phyloP scores from a whole-genome alignment of 35 echinoderm and acorn worm species.

The Apostichopus parvimensis region DNA sequence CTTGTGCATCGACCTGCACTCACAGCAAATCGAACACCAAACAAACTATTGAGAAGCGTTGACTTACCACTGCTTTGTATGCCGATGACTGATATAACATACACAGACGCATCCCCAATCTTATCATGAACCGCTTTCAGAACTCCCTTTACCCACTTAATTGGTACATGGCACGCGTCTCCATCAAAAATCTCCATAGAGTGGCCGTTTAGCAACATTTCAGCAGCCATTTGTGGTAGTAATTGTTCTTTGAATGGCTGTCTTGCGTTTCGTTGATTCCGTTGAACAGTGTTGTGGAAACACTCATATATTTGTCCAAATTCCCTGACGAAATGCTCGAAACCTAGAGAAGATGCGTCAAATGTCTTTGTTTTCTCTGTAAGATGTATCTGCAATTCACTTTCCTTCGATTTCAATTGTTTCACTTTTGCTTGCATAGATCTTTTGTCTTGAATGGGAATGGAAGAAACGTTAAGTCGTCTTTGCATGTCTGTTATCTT shows the following conservation, averaged over 20 bases:
- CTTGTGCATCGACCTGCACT: no score
- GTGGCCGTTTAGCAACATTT: not conserved
- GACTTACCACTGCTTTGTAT: conserved; percentile 68
- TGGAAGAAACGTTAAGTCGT: not conserved
- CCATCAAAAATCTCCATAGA: conserved; percentile 50
- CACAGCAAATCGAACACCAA: no score
- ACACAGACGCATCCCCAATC: not conserved
- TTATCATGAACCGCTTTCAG: not conserved
- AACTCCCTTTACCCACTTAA: conserved; percentile 42
- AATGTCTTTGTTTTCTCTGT: not conserved
- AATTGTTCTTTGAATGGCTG: not conserved
- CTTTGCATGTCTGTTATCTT: not conserved
- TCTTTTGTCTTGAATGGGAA: not conserved
- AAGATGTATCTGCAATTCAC: not conserved
- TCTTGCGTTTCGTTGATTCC: not conserved
- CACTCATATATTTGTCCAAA: not conserved
- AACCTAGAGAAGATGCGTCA: not conserved
- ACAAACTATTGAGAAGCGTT: not conserved
- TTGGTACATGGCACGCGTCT: conserved; percentile 41
- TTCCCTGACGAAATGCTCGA: no score
- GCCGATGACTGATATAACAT: conserved; percentile 56
- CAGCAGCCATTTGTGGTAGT: not conserved
- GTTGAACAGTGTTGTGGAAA: not conserved
- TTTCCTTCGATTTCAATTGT: not conserved
- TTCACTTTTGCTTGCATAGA: not conserved